These are phyloP conservation scores for Calephelis nemesis DNA, from an alignment of 1,140 invertebrate genomes.

Conservation along the genomic window DNA sequence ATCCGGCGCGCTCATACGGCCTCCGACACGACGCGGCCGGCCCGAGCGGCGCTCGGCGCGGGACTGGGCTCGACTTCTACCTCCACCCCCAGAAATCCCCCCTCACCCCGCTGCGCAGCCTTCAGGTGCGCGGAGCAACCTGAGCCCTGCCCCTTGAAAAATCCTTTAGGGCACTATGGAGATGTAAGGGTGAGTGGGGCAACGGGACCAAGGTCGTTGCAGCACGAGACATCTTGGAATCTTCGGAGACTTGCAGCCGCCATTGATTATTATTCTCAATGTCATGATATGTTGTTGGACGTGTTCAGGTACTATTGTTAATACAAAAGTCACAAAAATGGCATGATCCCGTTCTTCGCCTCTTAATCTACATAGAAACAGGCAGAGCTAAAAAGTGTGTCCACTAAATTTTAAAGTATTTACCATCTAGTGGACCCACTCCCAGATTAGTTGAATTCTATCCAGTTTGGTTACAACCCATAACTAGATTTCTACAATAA, in stretches of 20 bases:
- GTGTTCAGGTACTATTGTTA: no score
- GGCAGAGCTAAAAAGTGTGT: no score
- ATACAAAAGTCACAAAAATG: neutral
- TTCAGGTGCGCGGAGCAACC: conserved; percentile 62
- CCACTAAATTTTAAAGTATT: no score
- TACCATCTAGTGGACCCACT: no score
- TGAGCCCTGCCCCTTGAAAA: conserved; percentile 64
- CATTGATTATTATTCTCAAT: neutral
- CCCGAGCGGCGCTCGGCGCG: conserved; percentile 69
- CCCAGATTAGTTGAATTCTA: no score
- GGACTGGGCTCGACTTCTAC: conserved; percentile 55
- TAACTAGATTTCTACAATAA: no score
- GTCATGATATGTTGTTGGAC: neutral
- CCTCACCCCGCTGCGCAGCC: conserved; percentile 49
- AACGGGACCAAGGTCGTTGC: conserved; percentile 62
- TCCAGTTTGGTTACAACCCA: no score
- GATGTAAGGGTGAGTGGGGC: conserved; percentile 40
- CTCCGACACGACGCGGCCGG: conserved; percentile 49
- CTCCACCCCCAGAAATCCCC: conserved; percentile 32
- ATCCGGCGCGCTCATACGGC: conserved; percentile 70
- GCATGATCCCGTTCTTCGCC: neutral
- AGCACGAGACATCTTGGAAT: conserved; percentile 34
- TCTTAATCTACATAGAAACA: no score
- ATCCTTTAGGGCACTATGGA: conserved; percentile 40
- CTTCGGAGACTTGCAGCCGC: conserved; percentile 9